Evolutionary conservation across 2,888 invertebrate genomes (phyloP).

Genomic region (Lasioglossum malachurum): DNA sequence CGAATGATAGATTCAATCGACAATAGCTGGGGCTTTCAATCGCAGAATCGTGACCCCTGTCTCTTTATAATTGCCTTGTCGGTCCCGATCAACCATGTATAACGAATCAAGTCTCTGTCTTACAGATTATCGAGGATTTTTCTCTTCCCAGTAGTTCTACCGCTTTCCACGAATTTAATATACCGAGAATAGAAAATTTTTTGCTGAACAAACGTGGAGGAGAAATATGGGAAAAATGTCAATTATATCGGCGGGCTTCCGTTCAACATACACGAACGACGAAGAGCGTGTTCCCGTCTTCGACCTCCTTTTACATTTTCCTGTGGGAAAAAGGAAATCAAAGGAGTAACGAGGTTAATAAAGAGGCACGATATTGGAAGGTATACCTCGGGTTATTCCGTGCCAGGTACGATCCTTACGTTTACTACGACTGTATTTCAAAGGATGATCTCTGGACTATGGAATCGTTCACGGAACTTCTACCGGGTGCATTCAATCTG

Average conservation of each 20-base stretch:
- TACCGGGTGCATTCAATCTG: background rate
- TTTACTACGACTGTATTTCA: conserved; percentile 29
- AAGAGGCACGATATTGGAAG: conserved; percentile 23
- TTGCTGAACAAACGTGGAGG: background rate
- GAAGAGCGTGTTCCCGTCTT: background rate
- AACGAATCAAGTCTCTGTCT: background rate
- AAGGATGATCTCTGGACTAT: conserved; percentile 11
- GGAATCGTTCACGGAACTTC: conserved; percentile 32
- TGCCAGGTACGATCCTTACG: conserved; percentile 33
- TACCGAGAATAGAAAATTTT: background rate
- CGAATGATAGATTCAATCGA: background rate
- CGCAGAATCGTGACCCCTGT: background rate
- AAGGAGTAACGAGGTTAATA: conserved; percentile 36
- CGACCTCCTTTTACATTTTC: background rate
- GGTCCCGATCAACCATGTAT: background rate
- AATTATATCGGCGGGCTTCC: conserved; percentile 30
- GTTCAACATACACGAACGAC: background rate
- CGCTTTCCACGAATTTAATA: conserved; percentile 34
- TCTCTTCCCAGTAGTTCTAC: background rate
- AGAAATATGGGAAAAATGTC: conserved; percentile 43
- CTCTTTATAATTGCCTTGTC: conserved; percentile 1
- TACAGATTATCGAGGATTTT: background rate
- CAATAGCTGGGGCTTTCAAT: background rate
- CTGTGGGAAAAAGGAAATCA: conserved; percentile 16
- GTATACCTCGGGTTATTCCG: conserved; percentile 8